Evolutionary conservation across 2,113 vertebrate genomes (phyloP).

Genomic region (Actenoides hombroni): DNA sequence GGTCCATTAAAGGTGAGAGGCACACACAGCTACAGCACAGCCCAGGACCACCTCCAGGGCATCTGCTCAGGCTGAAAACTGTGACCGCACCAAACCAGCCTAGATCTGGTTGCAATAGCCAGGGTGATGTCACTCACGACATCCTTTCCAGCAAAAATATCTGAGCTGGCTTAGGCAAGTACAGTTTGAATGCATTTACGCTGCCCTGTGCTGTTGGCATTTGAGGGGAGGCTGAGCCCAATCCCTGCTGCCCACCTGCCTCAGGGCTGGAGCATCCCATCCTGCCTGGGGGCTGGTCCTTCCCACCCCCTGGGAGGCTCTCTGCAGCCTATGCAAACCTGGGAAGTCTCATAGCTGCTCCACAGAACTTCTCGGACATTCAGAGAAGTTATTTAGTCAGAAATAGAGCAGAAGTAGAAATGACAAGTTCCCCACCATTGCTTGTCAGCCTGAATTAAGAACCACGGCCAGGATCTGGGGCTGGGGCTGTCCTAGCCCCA

Average conservation of each 20-base stretch:
- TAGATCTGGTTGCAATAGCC: accelerated
- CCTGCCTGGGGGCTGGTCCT: accelerated
- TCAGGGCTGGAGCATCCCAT: neutral
- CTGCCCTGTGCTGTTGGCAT: accelerated
- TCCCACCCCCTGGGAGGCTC: neutral
- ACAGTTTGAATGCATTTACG: accelerated
- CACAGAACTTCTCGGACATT: neutral
- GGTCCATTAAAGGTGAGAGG: neutral
- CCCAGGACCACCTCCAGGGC: neutral
- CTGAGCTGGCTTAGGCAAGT: neutral
- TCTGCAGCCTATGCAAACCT: neutral
- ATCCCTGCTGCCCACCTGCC: neutral
- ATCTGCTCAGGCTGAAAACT: neutral
- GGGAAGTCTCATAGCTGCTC: neutral
- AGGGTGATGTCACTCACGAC: neutral
- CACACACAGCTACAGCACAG: accelerated
- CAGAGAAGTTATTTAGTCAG: neutral
- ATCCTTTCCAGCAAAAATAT: neutral
- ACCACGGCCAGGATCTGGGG: neutral
- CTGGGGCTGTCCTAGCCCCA: neutral
- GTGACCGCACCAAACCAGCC: neutral
- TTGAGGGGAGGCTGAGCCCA: neutral
- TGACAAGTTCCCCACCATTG: accelerated
- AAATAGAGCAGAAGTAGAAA: neutral
- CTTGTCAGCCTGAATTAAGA: neutral